Evolutionary conservation across 2,888 invertebrate species (phyloP).

Genomic region (Idaea aversata): DNA sequence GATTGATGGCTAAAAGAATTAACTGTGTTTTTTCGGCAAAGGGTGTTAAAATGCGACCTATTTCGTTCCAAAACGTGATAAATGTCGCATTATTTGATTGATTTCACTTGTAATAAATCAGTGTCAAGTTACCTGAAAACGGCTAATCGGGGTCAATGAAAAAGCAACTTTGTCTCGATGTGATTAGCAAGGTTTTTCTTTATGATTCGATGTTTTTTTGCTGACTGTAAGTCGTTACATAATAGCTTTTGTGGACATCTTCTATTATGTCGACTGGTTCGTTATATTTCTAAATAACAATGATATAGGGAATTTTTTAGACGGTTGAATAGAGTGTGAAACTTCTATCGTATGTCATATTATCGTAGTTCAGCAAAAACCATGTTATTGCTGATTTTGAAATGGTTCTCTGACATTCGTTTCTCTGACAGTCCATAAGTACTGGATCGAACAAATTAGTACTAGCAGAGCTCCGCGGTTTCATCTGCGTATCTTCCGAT

Average conservation of each 20-base stretch:
- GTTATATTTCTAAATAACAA: constrained; percentile 1
- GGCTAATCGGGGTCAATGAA: background rate
- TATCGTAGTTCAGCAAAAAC: no score
- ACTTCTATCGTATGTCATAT: no score
- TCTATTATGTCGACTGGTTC: constrained; percentile 17
- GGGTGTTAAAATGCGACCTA: constrained; percentile 19
- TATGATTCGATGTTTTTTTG: constrained; percentile 9
- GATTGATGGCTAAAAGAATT: constrained; percentile 23
- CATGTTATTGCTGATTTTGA: no score
- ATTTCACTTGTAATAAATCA: constrained; percentile 30
- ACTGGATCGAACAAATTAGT: no score
- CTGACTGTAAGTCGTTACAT: constrained; percentile 7
- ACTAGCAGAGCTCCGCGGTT: no score
- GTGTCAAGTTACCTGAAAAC: constrained; percentile 15
- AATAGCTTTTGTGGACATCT: constrained; percentile 15
- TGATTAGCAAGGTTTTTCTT: constrained; percentile 12
- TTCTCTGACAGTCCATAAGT: no score
- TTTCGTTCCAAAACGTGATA: constrained; percentile 20
- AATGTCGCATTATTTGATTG: constrained; percentile 31
- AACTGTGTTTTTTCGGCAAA: constrained; percentile 17
- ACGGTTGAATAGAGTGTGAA: background rate
- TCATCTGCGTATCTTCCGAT: no score
- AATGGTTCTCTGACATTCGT: no score
- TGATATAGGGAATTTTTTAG: background rate
- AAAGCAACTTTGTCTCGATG: background rate